These are phyloP conservation scores for Drymonia ruficornis DNA, from an alignment of 2,888 invertebrate genomes.

Conservation along the genomic window DNA sequence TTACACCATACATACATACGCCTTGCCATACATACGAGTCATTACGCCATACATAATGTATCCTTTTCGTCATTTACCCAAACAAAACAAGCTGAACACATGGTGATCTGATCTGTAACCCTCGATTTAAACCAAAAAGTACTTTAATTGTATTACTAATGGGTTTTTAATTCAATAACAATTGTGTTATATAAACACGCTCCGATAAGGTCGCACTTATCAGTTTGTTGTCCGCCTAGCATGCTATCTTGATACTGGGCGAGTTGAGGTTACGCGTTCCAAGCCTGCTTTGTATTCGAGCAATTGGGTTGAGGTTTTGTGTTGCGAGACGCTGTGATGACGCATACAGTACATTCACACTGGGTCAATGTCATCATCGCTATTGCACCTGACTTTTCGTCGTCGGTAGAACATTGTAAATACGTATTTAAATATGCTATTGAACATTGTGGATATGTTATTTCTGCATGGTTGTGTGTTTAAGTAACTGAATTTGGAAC, in stretches of 20 bases:
- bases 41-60: no score
- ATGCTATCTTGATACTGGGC: conserved; percentile 35
- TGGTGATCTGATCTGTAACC: no score
- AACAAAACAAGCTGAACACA: no score
- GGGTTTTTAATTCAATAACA: conserved; percentile 3
- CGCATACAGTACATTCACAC: conserved; percentile 25
- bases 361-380: conserved; percentile 35
- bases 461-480: no score
- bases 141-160: not conserved
- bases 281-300: conserved; percentile 21
- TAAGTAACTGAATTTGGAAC: no score
- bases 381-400: conserved; percentile 25
- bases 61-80: no score
- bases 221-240: conserved; percentile 18
- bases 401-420: not conserved
- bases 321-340: conserved; percentile 54
- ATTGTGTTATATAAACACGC: not conserved
- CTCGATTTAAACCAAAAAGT: no score
- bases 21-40: no score
- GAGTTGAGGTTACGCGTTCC: conserved; percentile 45
- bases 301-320: conserved; percentile 62
- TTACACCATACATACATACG: no score
- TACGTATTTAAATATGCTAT: no score
- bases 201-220: conserved; percentile 21
- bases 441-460: no score